These are phyloP conservation scores for Penaeus vannamei DNA, from an alignment of 1,140 invertebrate species.

Conservation along the genomic window DNA sequence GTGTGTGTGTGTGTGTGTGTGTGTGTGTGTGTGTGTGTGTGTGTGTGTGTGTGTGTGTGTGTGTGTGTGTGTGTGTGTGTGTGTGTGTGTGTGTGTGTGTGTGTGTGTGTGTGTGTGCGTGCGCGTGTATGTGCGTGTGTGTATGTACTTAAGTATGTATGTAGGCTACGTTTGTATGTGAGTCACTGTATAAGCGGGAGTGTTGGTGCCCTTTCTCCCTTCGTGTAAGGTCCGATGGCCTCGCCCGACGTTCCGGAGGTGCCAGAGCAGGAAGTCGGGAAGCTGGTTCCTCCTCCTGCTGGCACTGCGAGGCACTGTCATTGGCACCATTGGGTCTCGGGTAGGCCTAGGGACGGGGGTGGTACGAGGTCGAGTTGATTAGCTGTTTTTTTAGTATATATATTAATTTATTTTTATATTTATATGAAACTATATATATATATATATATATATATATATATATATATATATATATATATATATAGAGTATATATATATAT, in stretches of 20 bases:
- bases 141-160: conserved; percentile 44
- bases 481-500: no score
- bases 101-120: conserved; percentile 29
- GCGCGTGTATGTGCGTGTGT: conserved; percentile 36
- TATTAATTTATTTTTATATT: conserved; percentile 44
- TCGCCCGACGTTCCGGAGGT: no score
- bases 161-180: conserved; percentile 27
- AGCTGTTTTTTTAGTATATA: not conserved
- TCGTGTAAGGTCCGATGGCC: no score
- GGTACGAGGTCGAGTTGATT: no score
- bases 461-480: no score
- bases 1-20: conserved; percentile 39
- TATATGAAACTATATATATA: conserved; percentile 50
- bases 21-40: conserved; percentile 46
- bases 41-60: conserved; percentile 43
- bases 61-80: conserved; percentile 25
- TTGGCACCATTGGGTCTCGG: no score
- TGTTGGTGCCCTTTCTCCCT: no score
- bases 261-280: no score
- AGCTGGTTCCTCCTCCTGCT: no score
- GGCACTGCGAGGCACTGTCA: no score
- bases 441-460: conserved; percentile 23
- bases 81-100: not conserved
- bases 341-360: no score
- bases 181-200: no score